A percentile compares a stretch with the other conserved stretches of the same genome.
phyloP scores from a whole-genome alignment of 2,888 invertebrate species.

The Merodon equestris region DNA sequence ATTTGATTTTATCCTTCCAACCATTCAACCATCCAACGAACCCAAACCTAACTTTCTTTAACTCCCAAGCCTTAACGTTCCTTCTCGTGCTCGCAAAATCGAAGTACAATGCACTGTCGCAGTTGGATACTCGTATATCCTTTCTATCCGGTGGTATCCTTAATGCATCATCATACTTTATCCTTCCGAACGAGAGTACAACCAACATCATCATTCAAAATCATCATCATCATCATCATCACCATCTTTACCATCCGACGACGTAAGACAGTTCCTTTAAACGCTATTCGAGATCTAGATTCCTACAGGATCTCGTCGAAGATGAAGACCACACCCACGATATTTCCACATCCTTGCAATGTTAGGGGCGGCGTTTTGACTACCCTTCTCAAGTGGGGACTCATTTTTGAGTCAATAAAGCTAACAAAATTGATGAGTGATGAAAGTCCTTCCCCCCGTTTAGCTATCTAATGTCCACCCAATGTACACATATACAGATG shows the following conservation, averaged over 20 bases:
- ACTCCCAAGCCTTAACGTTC: too few relatives aligned
- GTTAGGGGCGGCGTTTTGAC: neutral
- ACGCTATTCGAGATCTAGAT: too few relatives aligned
- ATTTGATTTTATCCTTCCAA: constrained; percentile 56
- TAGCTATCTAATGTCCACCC: neutral
- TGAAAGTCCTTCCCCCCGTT: constrained; percentile 10
- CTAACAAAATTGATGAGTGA: constrained; percentile 38
- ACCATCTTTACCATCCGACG: constrained; percentile 38
- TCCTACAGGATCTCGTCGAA: too few relatives aligned
- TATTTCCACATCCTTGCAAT: neutral
- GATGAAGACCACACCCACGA: constrained; percentile 1
- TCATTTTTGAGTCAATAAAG: constrained; percentile 48
- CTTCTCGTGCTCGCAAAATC: neutral
- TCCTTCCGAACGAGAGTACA: constrained; percentile 24
- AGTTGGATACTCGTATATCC: constrained; percentile 7
- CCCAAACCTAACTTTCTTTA: too few relatives aligned
- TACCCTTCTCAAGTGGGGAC: constrained; percentile 5
- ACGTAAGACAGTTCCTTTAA: too few relatives aligned
- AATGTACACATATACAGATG: neutral
- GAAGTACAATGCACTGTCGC: neutral
- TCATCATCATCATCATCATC: constrained; percentile 37
- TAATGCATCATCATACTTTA: constrained; percentile 52
- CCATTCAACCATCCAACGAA: too few relatives aligned
- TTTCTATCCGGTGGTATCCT: constrained; percentile 22
- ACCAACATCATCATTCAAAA: constrained; percentile 40